Percentiles rank a stretch among this genome's conserved stretches.
phyloP scores from a whole-genome alignment of 2,888 invertebrate genomes.

The Hemaris fuciformis region DNA sequence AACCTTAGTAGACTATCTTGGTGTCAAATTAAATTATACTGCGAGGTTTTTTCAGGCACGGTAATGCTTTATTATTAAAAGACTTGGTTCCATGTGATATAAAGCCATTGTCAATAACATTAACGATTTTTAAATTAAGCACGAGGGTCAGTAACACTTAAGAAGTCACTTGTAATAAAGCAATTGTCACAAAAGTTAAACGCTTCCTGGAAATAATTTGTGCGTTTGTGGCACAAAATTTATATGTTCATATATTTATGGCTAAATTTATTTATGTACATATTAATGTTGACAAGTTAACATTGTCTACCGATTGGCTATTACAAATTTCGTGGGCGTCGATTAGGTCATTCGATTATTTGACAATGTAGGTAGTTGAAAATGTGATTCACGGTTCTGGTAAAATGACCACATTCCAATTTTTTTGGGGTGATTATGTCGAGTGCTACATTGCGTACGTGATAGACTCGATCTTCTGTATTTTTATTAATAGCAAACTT shows the following conservation, averaged over 20 bases:
- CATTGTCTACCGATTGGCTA: conserved; percentile 18
- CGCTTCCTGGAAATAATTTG: conserved; percentile 43
- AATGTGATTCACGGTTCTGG: conserved; percentile 18
- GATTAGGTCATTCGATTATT: conserved; percentile 61
- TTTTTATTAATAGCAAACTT: too few relatives aligned
- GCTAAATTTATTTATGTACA: background rate
- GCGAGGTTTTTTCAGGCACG: too few relatives aligned
- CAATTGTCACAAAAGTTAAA: conserved; percentile 44
- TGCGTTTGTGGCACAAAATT: conserved; percentile 18
- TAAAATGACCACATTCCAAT: conserved; percentile 11
- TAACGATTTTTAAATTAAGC: conserved; percentile 26
- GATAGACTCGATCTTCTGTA: background rate
- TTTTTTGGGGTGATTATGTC: conserved; percentile 8
- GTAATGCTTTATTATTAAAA: conserved; percentile 1
- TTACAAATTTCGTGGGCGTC: conserved; percentile 49
- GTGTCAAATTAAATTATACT: too few relatives aligned
- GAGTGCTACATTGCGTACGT: background rate
- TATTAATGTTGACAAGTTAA: conserved; percentile 23
- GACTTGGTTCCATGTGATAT: background rate
- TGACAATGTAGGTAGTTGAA: conserved; percentile 27
- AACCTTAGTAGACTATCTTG: too few relatives aligned
- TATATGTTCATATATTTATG: background rate
- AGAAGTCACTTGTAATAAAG: conserved; percentile 38
- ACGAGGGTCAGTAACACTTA: conserved; percentile 31
- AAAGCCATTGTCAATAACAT: conserved; percentile 11